Evolutionary conservation across 2,797 vertebrate genomes (phyloP).

Genomic region (Fringilla coelebs): DNA sequence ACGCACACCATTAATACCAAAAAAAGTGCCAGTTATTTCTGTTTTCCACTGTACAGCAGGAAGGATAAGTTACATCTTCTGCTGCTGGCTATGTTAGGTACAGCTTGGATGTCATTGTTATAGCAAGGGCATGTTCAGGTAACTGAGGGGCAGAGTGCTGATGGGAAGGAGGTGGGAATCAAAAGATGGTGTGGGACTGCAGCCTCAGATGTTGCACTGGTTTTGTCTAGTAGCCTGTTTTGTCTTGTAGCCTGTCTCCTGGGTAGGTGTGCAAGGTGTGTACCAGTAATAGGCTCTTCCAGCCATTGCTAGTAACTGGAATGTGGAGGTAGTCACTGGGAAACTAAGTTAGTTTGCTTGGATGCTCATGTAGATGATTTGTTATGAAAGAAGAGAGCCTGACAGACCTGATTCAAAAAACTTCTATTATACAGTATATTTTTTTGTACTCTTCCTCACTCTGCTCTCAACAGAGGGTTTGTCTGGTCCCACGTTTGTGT

Average conservation of each 20-base stretch:
- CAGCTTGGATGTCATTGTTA: not conserved
- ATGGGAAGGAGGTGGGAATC: not conserved
- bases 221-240: not conserved
- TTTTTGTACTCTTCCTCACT: not conserved
- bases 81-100: not conserved
- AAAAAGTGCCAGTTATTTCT: not conserved
- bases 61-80: not conserved
- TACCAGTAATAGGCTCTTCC: not conserved
- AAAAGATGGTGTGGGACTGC: not conserved
- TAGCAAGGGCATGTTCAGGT: accelerated
- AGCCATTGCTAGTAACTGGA: not conserved
- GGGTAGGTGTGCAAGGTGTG: not conserved
- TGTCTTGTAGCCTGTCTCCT: not conserved
- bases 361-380: not conserved
- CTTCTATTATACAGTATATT: not conserved
- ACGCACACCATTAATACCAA: not conserved
- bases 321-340: not conserved
- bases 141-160: not conserved
- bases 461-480: not conserved
- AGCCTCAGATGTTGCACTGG: not conserved
- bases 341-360: not conserved
- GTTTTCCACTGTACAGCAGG: not conserved
- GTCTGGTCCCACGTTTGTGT: not conserved
- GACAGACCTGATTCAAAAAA: not conserved
- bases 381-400: not conserved